These are phyloP conservation scores for Macrosteles quadrilineatus DNA, from an alignment of 1,140 invertebrate genomes.

Conservation along the genomic window DNA sequence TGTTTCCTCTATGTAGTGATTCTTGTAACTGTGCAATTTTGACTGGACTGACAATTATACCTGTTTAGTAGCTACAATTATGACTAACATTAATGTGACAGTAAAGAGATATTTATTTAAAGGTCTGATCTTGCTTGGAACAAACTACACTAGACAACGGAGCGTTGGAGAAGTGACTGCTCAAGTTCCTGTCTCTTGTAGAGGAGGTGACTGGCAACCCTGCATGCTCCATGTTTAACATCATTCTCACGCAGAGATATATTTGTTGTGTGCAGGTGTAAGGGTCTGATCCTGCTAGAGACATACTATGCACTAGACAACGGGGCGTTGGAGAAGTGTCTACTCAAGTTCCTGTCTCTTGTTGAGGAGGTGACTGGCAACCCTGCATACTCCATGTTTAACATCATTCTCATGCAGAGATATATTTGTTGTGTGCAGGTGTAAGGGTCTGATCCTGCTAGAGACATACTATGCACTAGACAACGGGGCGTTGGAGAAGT, in stretches of 20 bases:
- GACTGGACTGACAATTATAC: too few species aligned
- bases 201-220: conserved; percentile 92
- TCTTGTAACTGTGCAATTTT: too few species aligned
- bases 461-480: conserved; percentile 94
- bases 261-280: conserved; percentile 77
- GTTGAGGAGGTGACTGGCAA: conserved; percentile 90
- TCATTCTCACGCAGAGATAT: too few species aligned
- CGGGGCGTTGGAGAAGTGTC: conserved; percentile 64
- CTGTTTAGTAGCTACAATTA: too few species aligned
- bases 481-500: conserved; percentile 65
- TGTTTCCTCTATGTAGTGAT: too few species aligned
- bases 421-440: too few species aligned
- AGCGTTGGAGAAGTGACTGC: conserved; percentile 70
- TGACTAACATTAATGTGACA: too few species aligned
- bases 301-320: conserved; percentile 90
- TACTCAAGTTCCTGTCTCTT: conserved; percentile 88
- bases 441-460: conserved; percentile 84
- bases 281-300: conserved; percentile 88
- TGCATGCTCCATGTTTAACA: conserved; percentile 95
- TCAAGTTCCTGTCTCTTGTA: conserved; percentile 83
- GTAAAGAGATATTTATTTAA: too few species aligned
- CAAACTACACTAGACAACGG: conserved; percentile 83
- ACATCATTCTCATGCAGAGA: too few species aligned
- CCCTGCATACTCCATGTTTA: conserved; percentile 95
- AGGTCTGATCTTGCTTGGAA: conserved; percentile 90